phyloP scores from a whole-genome alignment of 2,797 vertebrate genomes.

The Lithobates sylvaticus region DNA sequence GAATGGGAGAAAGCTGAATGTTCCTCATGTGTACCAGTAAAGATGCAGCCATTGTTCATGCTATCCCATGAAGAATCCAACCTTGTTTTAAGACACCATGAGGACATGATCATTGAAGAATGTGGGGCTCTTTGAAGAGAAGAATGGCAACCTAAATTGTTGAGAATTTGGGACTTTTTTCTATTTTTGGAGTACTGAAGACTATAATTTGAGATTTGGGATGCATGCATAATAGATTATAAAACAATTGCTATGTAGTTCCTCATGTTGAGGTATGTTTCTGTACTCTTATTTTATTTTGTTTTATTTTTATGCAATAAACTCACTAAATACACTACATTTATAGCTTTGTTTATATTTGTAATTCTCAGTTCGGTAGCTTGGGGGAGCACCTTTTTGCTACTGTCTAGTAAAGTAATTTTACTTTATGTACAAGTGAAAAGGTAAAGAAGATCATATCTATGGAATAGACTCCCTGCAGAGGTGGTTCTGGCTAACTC shows the following conservation, averaged over 20 bases:
- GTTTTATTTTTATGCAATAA: not conserved
- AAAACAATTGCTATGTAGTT: not conserved
- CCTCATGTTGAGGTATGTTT: constrained; percentile 2
- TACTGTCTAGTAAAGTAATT: too few species aligned
- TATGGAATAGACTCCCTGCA: too few species aligned
- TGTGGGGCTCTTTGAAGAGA: not conserved
- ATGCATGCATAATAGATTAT: not conserved
- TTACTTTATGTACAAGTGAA: too few species aligned
- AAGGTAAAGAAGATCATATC: too few species aligned
- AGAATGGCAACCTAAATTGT: not conserved
- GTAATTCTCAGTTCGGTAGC: not conserved
- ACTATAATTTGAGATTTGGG: not conserved
- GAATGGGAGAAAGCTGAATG: constrained; percentile 81
- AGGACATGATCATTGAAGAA: constrained; percentile 82
- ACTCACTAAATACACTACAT: not conserved
- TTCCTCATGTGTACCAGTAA: constrained; percentile 82
- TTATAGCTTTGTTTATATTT: not conserved
- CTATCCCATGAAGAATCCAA: constrained; percentile 85
- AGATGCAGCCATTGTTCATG: constrained; percentile 86
- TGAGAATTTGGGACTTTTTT: not conserved
- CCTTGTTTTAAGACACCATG: constrained; percentile 83
- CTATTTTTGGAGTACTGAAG: not conserved
- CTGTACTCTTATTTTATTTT: not conserved
- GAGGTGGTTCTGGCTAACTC: too few species aligned
- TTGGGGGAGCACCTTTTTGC: too few species aligned